A percentile compares a stretch with the other conserved stretches of the same genome.
Evolutionary conservation across 2,113 vertebrate species (phyloP).

Genomic region (Camelus bactrianus): DNA sequence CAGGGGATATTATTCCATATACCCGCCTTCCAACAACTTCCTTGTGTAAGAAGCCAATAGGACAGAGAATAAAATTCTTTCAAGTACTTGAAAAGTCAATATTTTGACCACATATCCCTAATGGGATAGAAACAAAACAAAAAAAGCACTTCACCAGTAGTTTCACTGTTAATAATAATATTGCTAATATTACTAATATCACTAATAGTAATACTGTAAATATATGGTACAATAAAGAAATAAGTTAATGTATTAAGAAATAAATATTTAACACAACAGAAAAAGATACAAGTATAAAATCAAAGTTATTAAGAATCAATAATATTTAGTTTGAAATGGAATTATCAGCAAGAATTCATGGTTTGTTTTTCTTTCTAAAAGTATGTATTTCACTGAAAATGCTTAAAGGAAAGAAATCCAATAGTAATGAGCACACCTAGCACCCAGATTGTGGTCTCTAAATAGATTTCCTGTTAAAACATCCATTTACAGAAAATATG

Average conservation of each 20-base stretch:
- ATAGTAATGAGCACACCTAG: neutral
- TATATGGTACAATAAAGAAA: neutral
- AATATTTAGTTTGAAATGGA: constrained; percentile 12
- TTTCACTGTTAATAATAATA: neutral
- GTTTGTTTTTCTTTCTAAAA: constrained; percentile 37
- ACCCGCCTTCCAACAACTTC: neutral
- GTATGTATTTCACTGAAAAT: neutral
- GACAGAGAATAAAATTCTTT: constrained; percentile 8
- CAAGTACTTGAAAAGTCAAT: neutral
- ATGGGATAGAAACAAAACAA: neutral
- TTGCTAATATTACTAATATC: neutral
- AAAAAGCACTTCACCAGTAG: neutral
- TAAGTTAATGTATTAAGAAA: constrained; percentile 12
- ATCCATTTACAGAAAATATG: neutral
- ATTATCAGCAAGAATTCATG: neutral
- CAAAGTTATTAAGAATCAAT: neutral
- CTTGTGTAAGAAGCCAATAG: neutral
- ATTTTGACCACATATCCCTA: neutral
- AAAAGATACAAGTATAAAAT: neutral
- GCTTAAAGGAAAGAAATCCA: neutral
- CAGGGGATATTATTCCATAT: neutral
- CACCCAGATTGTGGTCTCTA: neutral
- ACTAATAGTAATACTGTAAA: neutral
- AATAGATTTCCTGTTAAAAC: constrained; percentile 12
- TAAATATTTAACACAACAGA: neutral